These are phyloP conservation scores for Polymixis lichenea DNA, from an alignment of 2,888 invertebrate species.

Conservation along the genomic window DNA sequence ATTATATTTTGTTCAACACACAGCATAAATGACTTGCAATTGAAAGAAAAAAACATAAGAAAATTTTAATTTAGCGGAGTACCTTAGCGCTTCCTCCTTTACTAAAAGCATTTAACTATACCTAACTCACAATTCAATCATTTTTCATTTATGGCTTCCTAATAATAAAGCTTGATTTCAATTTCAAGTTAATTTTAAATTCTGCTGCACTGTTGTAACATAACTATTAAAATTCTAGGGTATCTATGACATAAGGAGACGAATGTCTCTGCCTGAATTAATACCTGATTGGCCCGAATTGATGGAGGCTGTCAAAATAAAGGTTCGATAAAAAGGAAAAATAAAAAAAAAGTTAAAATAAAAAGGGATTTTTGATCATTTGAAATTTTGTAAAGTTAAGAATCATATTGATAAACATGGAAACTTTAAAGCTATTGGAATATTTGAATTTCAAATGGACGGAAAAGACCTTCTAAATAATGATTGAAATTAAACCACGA, in stretches of 20 bases:
- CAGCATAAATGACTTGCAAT: too few relatives aligned
- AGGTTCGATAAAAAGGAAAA: conserved; percentile 91
- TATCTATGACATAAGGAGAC: conserved; percentile 92
- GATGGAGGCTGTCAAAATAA: conserved; percentile 92
- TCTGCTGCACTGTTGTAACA: conserved; percentile 75
- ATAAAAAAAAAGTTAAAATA: conserved; percentile 79
- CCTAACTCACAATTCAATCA: conserved; percentile 50
- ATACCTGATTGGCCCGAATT: conserved; percentile 95
- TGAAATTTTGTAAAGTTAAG: conserved; percentile 65
- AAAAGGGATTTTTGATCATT: conserved; percentile 75
- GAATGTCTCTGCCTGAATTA: conserved; percentile 93
- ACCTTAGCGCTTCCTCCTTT: not conserved
- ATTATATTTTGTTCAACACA: too few relatives aligned
- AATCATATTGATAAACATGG: not conserved
- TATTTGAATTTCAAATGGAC: conserved; percentile 73
- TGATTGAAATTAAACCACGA: conserved; percentile 81
- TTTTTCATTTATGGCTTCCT: conserved; percentile 67
- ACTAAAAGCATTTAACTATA: conserved; percentile 12
- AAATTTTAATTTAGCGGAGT: too few relatives aligned
- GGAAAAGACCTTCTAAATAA: conserved; percentile 82
- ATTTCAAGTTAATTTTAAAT: conserved; percentile 58
- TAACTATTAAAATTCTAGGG: conserved; percentile 91
- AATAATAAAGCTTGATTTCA: conserved; percentile 69
- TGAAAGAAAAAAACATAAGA: too few relatives aligned
- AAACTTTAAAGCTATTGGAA: not conserved